Conservation (phyloP, 2,888 invertebrate species). For the Sericinus montela region DNA sequence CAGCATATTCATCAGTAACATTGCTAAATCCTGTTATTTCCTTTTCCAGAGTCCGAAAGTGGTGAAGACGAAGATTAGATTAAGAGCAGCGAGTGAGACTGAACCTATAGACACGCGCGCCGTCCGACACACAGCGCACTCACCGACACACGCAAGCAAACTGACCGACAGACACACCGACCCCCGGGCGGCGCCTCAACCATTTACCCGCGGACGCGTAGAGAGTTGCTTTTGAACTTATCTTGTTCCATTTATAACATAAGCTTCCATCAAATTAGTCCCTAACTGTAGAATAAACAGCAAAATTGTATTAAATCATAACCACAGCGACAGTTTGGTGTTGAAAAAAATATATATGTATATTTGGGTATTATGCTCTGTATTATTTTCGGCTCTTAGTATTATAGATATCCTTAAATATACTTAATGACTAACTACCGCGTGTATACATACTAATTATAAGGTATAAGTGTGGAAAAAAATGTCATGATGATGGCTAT, state of each 20-base stretch:
- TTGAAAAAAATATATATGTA: conserved; percentile 11
- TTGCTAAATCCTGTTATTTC: too few relatives aligned
- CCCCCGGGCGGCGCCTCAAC: conserved; percentile 20
- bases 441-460: conserved; percentile 3
- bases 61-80: conserved; percentile 75
- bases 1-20: too few relatives aligned
- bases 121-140: conserved; percentile 29
- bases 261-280: neutral
- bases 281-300: neutral
- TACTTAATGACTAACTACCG: neutral
- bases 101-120: conserved; percentile 38
- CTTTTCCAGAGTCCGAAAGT: conserved; percentile 71
- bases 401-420: neutral
- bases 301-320: neutral
- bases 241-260: neutral
- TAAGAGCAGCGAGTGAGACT: conserved; percentile 77
- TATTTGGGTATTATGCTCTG: conserved; percentile 6
- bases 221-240: conserved; percentile 5
- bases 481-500: neutral
- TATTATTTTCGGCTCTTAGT: neutral
- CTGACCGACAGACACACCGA: conserved; percentile 13
- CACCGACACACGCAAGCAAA: conserved; percentile 20
- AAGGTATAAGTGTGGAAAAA: conserved; percentile 13
- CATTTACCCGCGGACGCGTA: conserved; percentile 10
- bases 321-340: neutral